Conservation (phyloP, 2,888 invertebrate species). For the Frankliniella fusca region DNA sequence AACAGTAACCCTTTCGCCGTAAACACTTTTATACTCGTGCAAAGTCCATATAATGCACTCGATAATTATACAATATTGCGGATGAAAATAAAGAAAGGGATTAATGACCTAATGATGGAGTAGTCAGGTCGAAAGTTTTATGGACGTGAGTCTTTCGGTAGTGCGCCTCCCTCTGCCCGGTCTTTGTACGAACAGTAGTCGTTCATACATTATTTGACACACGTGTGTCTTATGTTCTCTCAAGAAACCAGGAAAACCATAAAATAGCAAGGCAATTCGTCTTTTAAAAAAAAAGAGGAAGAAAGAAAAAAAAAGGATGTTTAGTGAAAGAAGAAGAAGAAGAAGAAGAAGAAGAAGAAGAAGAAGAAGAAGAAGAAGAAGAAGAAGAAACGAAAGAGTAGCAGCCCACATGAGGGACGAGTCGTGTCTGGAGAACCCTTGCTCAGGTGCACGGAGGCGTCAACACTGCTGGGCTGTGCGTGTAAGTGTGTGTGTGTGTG, state of each 20-base stretch:
- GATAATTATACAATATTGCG: not conserved
- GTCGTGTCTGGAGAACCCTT: not conserved
- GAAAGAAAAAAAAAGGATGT: not conserved
- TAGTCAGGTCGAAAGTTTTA: too few species aligned
- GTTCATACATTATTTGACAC: not conserved
- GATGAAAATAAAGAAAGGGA: not conserved
- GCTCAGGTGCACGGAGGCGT: not conserved
- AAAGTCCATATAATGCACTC: not conserved
- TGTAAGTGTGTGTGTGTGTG: constrained; percentile 32
- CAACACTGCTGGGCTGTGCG: constrained; percentile 31
- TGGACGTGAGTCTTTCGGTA: not conserved
- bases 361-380: not conserved
- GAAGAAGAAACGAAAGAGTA: not conserved
- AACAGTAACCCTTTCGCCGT: not conserved
- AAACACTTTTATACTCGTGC: not conserved
- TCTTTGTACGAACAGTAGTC: not conserved
- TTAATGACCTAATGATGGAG: not conserved
- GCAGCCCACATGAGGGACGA: not conserved
- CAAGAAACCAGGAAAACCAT: not conserved
- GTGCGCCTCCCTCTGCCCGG: not conserved
- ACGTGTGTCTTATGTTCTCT: not conserved
- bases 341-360: not conserved
- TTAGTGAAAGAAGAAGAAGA: too few species aligned
- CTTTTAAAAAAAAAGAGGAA: not conserved
- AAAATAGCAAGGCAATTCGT: not conserved